These are phyloP conservation scores for Enteromius viviparus DNA, from an alignment of 2,797 vertebrate species.

Conservation along the genomic window DNA sequence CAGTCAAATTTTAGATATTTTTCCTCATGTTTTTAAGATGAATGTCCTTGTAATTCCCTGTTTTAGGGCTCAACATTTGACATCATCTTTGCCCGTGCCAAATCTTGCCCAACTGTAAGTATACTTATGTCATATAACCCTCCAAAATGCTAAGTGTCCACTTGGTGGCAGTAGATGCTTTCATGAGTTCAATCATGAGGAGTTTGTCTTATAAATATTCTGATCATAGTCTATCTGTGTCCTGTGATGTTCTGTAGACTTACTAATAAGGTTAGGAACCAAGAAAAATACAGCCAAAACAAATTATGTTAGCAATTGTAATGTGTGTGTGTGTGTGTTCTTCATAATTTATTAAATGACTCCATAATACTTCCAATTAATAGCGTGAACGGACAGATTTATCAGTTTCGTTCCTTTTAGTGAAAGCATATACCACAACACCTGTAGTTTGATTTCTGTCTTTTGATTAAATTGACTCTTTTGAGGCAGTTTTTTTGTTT, in stretches of 20 bases:
- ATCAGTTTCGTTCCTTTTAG: no score
- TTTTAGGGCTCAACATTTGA: conserved; percentile 85
- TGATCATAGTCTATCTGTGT: neutral
- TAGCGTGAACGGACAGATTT: no score
- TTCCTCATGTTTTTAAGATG: neutral
- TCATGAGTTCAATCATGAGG: neutral
- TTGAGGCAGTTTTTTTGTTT: neutral
- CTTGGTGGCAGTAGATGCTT: conserved; percentile 40
- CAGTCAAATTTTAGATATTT: neutral
- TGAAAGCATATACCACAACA: no score
- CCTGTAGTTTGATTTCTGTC: no score
- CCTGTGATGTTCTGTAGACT: neutral
- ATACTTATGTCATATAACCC: neutral
- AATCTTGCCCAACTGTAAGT: conserved; percentile 85
- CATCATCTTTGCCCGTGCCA: conserved; percentile 80
- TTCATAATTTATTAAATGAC: neutral
- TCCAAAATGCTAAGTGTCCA: conserved; percentile 15
- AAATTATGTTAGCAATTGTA: neutral
- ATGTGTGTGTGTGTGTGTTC: neutral
- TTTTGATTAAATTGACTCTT: no score
- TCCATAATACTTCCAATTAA: neutral
- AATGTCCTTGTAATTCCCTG: neutral
- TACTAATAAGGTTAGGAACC: neutral
- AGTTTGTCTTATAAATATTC: neutral
- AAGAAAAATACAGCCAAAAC: neutral